Evolutionary conservation across 2,797 vertebrate species (phyloP).

Genomic region (Silurus lanzhouensis): DNA sequence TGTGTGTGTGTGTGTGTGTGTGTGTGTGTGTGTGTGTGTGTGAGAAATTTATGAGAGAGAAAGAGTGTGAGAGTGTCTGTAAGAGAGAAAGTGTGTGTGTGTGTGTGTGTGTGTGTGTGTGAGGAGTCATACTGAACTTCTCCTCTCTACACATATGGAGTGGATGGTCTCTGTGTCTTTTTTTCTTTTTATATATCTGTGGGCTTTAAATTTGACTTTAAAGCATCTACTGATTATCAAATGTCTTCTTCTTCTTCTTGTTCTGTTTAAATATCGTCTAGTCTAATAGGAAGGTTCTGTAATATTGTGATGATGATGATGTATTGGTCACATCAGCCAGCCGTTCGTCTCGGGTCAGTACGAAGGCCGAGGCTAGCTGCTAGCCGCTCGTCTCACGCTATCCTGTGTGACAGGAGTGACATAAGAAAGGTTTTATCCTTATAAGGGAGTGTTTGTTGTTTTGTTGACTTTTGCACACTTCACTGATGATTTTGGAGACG

Average conservation of each 20-base stretch:
- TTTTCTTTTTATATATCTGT: not conserved
- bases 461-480: slow-evolving; percentile 25
- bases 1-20: slow-evolving; percentile 19
- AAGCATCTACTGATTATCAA: not conserved
- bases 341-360: not conserved
- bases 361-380: no score
- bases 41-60: not conserved
- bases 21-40: slow-evolving; percentile 16
- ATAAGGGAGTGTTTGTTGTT: slow-evolving; percentile 26
- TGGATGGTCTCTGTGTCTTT: not conserved
- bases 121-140: not conserved
- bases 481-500: slow-evolving; percentile 25
- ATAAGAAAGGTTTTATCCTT: slow-evolving; percentile 18
- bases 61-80: no score
- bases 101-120: not conserved
- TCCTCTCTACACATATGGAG: no score
- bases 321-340: not conserved
- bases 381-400: not conserved
- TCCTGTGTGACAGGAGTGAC: not conserved
- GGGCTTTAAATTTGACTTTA: not conserved
- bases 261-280: not conserved
- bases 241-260: not conserved
- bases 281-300: not conserved
- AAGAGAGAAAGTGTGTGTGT: not conserved
- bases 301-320: not conserved